Conservation (phyloP, 2,797 vertebrate species). For the Pantherophis alleghaniensis region DNA sequence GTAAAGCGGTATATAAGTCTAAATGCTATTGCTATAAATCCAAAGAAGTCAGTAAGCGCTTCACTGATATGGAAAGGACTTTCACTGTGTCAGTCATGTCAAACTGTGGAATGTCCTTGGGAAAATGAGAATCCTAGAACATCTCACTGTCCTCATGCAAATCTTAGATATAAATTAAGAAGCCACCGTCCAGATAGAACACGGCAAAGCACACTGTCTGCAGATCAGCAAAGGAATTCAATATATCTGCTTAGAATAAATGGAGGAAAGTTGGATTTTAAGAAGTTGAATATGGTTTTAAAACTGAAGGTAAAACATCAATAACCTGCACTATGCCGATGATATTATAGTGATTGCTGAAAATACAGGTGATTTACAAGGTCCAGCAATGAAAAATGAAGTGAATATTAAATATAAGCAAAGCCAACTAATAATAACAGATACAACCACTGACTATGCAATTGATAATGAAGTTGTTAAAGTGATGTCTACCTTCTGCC, state of each 20-base stretch:
- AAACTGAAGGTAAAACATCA: background rate
- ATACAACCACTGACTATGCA: background rate
- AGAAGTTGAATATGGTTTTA: background rate
- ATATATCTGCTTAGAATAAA: background rate
- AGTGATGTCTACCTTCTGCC: background rate
- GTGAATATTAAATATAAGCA: background rate
- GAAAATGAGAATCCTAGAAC: background rate
- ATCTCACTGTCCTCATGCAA: background rate
- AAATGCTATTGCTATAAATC: background rate
- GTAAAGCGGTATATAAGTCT: too few species aligned
- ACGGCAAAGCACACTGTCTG: background rate
- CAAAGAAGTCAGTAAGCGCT: background rate
- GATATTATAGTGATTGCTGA: background rate
- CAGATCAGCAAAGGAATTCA: background rate
- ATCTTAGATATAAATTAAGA: background rate
- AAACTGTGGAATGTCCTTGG: background rate
- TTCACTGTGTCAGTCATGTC: background rate
- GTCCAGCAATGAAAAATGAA: background rate
- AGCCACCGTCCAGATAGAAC: background rate
- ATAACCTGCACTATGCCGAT: background rate
- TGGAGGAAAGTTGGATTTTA: background rate
- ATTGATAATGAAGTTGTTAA: background rate
- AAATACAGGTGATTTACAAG: background rate
- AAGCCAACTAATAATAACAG: background rate
- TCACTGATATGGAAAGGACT: background rate